Percentiles rank a stretch among this genome's conserved stretches.
These are phyloP conservation scores for Sebastes minor DNA, from an alignment of 2,797 vertebrate species.

Conservation along the genomic window DNA sequence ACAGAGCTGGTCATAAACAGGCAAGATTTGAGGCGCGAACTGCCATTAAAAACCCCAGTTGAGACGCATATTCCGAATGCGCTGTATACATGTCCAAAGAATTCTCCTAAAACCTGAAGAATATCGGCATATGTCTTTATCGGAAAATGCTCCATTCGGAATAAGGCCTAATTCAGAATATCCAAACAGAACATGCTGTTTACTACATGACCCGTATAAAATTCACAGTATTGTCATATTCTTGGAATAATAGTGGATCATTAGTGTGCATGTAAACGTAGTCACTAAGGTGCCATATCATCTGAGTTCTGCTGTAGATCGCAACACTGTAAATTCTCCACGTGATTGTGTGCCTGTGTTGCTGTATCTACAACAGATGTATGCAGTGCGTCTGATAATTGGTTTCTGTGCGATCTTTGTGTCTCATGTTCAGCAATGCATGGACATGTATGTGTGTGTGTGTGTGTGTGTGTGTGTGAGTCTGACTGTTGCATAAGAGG, in stretches of 20 bases:
- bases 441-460: slow-evolving; percentile 24
- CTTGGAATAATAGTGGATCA: neutral
- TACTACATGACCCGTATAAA: no score
- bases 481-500: slow-evolving; percentile 82
- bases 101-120: no score
- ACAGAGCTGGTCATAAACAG: no score
- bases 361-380: neutral
- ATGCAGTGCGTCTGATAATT: neutral
- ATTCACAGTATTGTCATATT: neutral
- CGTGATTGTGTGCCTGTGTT: neutral
- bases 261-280: neutral
- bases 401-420: slow-evolving; percentile 33
- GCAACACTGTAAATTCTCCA: neutral
- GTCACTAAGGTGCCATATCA: neutral
- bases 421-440: slow-evolving; percentile 53
- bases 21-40: no score
- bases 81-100: no score
- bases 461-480: slow-evolving; percentile 20
- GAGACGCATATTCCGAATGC: no score
- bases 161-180: no score
- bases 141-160: no score
- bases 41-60: no score
- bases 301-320: neutral
- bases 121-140: no score
- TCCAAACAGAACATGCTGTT: no score